A percentile compares a stretch with the other conserved stretches of the same genome.
Conservation (phyloP, 2,888 invertebrate species). For the Dendrolimus pini region DNA sequence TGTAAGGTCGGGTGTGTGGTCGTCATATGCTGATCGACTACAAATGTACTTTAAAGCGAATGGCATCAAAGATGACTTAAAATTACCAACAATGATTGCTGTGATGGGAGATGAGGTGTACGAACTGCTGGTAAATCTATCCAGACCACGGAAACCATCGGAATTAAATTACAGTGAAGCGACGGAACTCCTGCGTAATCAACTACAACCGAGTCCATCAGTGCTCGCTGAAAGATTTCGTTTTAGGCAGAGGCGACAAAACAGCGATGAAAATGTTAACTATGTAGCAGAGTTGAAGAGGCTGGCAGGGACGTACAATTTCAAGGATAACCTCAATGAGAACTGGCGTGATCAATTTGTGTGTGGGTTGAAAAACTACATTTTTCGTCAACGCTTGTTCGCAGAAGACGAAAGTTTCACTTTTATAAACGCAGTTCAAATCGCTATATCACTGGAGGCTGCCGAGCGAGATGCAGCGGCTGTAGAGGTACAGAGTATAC, state of each 20-base stretch:
- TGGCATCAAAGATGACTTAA: constrained; percentile 7
- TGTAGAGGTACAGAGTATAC: too few relatives aligned
- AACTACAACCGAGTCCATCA: too few relatives aligned
- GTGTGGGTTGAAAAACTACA: constrained; percentile 10
- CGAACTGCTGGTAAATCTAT: constrained; percentile 11
- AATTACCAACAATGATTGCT: constrained; percentile 15
- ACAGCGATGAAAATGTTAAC: not conserved
- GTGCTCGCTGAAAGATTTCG: too few relatives aligned
- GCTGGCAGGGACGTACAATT: constrained; percentile 5
- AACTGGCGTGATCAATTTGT: constrained; percentile 9
- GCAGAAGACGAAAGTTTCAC: too few relatives aligned
- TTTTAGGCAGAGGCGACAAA: constrained; percentile 7
- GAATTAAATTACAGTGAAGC: constrained; percentile 1
- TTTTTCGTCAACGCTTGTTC: constrained; percentile 3
- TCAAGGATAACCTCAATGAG: constrained; percentile 3
- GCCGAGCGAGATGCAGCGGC: too few relatives aligned
- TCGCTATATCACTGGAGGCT: too few relatives aligned
- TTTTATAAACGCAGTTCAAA: too few relatives aligned
- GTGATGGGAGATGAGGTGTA: not conserved
- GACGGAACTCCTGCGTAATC: not conserved
- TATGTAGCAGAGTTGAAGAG: constrained; percentile 7
- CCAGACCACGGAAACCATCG: constrained; percentile 10
- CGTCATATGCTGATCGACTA: constrained; percentile 11
- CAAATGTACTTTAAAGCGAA: constrained; percentile 16
- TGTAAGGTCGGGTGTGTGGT: constrained; percentile 7